Base-by-base conservation (phyloP, 2,113 vertebrate genomes). In the Pelodiscus sinensis region DNA sequence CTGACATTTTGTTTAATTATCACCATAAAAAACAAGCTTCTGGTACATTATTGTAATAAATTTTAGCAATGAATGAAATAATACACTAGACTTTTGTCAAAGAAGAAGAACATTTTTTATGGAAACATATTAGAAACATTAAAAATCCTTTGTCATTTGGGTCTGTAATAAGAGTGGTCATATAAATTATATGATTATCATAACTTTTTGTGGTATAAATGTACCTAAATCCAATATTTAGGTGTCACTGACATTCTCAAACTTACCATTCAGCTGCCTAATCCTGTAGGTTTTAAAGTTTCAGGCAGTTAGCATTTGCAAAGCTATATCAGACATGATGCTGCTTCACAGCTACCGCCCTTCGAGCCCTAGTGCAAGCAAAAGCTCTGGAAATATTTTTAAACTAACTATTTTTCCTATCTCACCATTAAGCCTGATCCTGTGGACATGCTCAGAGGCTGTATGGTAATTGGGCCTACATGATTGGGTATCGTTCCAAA, bases 1-100 rank as follows among this genome's bases (percentile, higher is more conserved):
- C 31, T 96, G 95, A 86, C 79, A 90, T 96, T 97, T 96, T 89
- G 12, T 87, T 90, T 82, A 94, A 93, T 83, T 92, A 94, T 24
- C 54, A 73, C 60, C 92, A 92, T 57, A 95, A 95, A 94, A 94
- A 58, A 1, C 31, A 93, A 92, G 56, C n/a, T 88, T 94, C 81
- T 88, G 62, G 81, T 87, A 86, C 90, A 91, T 82, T 85, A 75
- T 65, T 84, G 29, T 73, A 91, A 92, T 91, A 96, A 77, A 88
- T 95, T 93, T 90, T 71, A 96, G 86, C 71, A 90, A 93, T 85
- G 92, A 87, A 85, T 93, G 35, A 94, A 96, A 84, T 16, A 79
- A 94, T 55, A 9, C 3, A 68, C 6, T n/a, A 27, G 27, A 50
- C 29, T 90, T 94, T 62, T 50, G 78, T 71, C 31, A 44, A 92